A percentile compares a stretch with the other conserved stretches of the same genome.
phyloP scores from a whole-genome alignment of 2,113 vertebrate genomes.

The Sylvia atricapilla region DNA sequence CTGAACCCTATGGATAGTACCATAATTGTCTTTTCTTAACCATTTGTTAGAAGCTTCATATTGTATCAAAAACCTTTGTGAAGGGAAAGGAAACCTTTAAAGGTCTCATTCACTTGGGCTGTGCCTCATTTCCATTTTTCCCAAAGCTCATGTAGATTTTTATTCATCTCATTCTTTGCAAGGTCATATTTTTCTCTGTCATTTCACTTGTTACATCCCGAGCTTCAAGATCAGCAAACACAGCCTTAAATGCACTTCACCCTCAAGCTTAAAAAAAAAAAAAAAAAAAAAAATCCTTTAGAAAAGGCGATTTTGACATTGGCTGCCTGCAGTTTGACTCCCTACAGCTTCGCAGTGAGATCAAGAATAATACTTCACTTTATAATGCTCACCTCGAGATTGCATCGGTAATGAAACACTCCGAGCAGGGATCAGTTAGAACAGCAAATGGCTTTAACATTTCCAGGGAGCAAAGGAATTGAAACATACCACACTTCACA shows the following conservation, averaged over 20 bases:
- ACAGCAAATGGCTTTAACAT: conserved; percentile 53
- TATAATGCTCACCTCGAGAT: conserved; percentile 55
- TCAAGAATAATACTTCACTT: conserved; percentile 54
- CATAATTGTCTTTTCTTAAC: conserved; percentile 52
- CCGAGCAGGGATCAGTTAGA: conserved; percentile 61
- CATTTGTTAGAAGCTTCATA: conserved; percentile 25
- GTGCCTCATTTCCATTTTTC: conserved; percentile 40
- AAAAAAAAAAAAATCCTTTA: neutral
- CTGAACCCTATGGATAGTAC: conserved; percentile 9
- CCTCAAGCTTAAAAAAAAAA: neutral
- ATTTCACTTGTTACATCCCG: neutral
- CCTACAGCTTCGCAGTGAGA: conserved; percentile 17
- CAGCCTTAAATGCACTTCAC: conserved; percentile 34
- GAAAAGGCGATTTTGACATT: conserved; percentile 44
- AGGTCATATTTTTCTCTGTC: conserved; percentile 42
- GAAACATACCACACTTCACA: conserved; percentile 9
- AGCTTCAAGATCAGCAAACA: conserved; percentile 56
- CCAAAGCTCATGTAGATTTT: conserved; percentile 49
- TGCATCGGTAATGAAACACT: conserved; percentile 67
- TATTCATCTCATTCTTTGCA: conserved; percentile 19
- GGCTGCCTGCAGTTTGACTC: conserved; percentile 51
- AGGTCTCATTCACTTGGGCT: conserved; percentile 45
- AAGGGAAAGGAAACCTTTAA: conserved; percentile 45
- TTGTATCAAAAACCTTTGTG: conserved; percentile 24
- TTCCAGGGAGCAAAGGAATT: conserved; percentile 43